Conservation (phyloP, 2,113 vertebrate species). For the Chionodraco myersi region DNA sequence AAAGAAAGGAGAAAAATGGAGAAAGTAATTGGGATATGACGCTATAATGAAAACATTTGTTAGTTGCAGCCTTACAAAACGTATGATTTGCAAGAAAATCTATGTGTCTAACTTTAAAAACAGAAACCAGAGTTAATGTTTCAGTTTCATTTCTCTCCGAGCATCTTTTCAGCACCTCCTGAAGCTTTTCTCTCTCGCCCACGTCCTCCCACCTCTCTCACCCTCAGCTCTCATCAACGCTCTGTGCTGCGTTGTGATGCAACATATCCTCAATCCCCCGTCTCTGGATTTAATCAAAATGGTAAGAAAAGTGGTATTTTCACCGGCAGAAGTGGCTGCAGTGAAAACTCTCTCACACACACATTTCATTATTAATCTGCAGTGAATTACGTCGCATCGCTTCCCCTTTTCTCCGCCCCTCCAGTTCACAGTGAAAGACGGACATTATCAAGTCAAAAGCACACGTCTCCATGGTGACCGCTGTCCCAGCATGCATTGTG, state of each 20-base stretch:
- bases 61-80: neutral
- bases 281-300: neutral
- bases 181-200: constrained; percentile 28
- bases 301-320: neutral
- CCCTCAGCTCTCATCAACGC: constrained; percentile 15
- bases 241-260: neutral
- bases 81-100: neutral
- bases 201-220: constrained; percentile 31
- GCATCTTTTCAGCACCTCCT: neutral
- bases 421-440: neutral
- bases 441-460: constrained; percentile 37
- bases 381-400: neutral
- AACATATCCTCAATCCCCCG: no score
- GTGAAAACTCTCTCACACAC: neutral
- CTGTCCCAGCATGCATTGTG: constrained; percentile 54
- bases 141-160: neutral
- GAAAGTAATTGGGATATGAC: neutral
- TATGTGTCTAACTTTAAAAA: neutral
- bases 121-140: neutral
- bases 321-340: no score
- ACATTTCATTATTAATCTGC: constrained; percentile 4
- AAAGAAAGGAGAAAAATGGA: no score
- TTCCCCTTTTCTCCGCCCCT: neutral
- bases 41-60: neutral
- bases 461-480: constrained; percentile 57